A percentile compares a stretch with the other conserved stretches of the same genome.
Evolutionary conservation across 2,797 vertebrate genomes (phyloP).

Genomic region (Botia almorhae): DNA sequence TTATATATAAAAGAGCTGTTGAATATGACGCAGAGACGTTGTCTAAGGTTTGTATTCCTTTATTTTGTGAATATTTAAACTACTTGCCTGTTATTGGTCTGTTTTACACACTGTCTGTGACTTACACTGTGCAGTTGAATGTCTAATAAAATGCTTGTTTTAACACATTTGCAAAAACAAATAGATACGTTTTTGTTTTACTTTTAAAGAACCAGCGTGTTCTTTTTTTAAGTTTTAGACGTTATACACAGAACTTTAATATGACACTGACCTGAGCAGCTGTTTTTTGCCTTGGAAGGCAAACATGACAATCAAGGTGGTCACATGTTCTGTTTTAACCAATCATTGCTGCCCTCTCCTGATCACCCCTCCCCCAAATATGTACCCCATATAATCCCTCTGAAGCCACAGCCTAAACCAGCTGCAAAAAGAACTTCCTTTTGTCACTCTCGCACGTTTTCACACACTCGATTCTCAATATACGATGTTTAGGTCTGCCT

Average conservation of each 20-base stretch:
- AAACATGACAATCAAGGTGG: constrained; percentile 50
- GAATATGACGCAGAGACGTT: neutral
- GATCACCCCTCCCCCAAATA: constrained; percentile 55
- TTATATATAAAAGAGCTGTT: neutral
- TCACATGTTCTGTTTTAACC: constrained; percentile 53
- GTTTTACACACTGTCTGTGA: constrained; percentile 12
- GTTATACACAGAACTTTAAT: neutral
- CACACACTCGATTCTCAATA: neutral
- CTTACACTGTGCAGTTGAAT: neutral
- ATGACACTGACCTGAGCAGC: constrained; percentile 50
- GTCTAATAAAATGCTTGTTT: constrained; percentile 19
- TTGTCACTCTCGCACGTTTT: neutral
- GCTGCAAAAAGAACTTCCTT: constrained; percentile 36
- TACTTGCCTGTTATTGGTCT: constrained; percentile 1
- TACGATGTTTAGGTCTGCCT: neutral
- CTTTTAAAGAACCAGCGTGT: neutral
- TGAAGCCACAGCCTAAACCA: constrained; percentile 45
- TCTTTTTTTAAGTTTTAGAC: neutral
- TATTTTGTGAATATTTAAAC: neutral
- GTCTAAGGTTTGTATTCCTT: neutral
- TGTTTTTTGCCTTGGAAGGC: constrained; percentile 55
- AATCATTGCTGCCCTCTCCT: constrained; percentile 35
- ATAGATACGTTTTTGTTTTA: neutral
- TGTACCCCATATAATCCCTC: constrained; percentile 42
- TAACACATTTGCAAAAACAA: constrained; percentile 2